Conservation (phyloP, 2,888 invertebrate genomes). For the Ochlodes sylvanus region DNA sequence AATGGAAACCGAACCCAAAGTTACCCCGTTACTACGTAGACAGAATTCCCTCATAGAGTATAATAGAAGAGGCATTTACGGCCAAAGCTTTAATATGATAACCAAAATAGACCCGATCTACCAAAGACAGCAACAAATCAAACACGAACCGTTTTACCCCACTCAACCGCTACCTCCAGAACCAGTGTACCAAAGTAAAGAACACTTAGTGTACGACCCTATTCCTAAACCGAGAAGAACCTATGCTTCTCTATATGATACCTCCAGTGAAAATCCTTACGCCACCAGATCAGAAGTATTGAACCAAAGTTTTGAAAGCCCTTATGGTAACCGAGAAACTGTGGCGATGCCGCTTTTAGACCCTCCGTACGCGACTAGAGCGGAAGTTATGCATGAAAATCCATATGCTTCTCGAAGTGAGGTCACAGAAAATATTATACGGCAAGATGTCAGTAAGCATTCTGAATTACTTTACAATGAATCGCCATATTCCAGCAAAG, state of each 20-base stretch:
- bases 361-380: constrained; percentile 64
- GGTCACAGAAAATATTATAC: constrained; percentile 49
- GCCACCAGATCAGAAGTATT: constrained; percentile 72
- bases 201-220: constrained; percentile 78
- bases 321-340: constrained; percentile 73
- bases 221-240: constrained; percentile 82
- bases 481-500: constrained; percentile 78
- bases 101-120: constrained; percentile 84
- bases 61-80: constrained; percentile 78
- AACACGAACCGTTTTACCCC: constrained; percentile 81
- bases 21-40: constrained; percentile 80
- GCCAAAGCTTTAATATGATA: constrained; percentile 82
- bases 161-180: constrained; percentile 82
- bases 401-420: constrained; percentile 54
- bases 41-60: constrained; percentile 83
- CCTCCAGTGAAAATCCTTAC: constrained; percentile 76
- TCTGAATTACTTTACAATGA: constrained; percentile 70
- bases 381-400: constrained; percentile 57
- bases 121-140: constrained; percentile 81
- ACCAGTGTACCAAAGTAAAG: constrained; percentile 82
- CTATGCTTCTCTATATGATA: constrained; percentile 77
- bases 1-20: constrained; percentile 84
- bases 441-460: constrained; percentile 61
- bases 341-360: constrained; percentile 73
- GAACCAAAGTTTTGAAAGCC: constrained; percentile 75